Evolutionary conservation across 1,140 invertebrate species (phyloP).

Genomic region (Globodera ellingtonae): DNA sequence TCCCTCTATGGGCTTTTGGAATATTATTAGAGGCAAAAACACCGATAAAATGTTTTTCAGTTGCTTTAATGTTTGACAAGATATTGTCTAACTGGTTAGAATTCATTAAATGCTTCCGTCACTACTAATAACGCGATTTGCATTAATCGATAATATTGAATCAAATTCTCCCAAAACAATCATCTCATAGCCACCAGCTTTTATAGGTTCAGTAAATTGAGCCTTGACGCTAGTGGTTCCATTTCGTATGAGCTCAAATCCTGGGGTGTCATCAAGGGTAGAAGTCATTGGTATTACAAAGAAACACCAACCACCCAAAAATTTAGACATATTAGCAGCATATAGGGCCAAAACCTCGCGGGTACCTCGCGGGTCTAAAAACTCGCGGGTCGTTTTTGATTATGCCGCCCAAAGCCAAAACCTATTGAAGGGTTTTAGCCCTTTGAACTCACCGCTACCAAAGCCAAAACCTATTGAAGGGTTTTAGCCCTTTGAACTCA

Average conservation of each 20-base stretch:
- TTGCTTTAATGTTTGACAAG: neutral
- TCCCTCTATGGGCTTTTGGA: neutral
- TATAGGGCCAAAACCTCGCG: too few relatives aligned
- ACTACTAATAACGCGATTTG: slow-evolving; percentile 26
- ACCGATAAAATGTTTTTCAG: slow-evolving; percentile 27
- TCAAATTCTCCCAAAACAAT: slow-evolving; percentile 39
- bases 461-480: too few relatives aligned
- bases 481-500: too few relatives aligned
- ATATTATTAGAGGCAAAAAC: slow-evolving; percentile 23
- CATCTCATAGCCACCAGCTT: slow-evolving; percentile 19
- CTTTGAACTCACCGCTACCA: too few relatives aligned
- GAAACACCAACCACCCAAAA: slow-evolving; percentile 29
- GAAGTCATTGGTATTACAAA: slow-evolving; percentile 37
- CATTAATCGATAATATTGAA: slow-evolving; percentile 31
- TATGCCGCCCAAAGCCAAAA: too few relatives aligned
- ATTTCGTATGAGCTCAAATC: slow-evolving; percentile 30
- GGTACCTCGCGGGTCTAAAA: too few relatives aligned
- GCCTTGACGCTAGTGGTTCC: slow-evolving; percentile 31
- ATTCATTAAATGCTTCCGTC: slow-evolving; percentile 37
- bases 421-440: too few relatives aligned
- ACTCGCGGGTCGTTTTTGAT: too few relatives aligned
- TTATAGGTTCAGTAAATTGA: slow-evolving; percentile 21
- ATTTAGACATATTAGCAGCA: slow-evolving; percentile 34
- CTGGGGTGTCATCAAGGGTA: slow-evolving; percentile 26
- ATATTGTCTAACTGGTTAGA: neutral